A percentile compares a stretch with the other conserved stretches of the same genome.
phyloP scores from a whole-genome alignment of 2,888 invertebrate species.

The Agapostemon virescens region DNA sequence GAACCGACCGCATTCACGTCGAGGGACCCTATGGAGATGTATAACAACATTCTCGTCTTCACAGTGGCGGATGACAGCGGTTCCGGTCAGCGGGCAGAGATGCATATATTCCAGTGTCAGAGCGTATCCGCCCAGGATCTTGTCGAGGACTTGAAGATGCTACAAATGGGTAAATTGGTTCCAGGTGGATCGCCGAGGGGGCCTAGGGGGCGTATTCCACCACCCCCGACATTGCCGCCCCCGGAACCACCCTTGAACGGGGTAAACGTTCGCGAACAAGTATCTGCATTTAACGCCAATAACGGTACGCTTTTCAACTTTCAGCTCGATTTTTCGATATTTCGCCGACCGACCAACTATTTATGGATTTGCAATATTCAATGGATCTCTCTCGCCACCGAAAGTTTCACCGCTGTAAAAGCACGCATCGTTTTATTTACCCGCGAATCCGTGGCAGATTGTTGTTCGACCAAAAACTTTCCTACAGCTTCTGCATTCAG shows the following conservation, averaged over 20 bases:
- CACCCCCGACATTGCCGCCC: constrained; percentile 84
- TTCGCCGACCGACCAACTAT: neutral
- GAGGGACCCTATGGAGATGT: constrained; percentile 97
- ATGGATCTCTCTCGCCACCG: neutral
- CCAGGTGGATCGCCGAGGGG: constrained; percentile 76
- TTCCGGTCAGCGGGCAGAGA: constrained; percentile 89
- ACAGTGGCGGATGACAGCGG: constrained; percentile 90
- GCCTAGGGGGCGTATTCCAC: constrained; percentile 81
- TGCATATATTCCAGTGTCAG: constrained; percentile 98
- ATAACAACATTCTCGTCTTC: constrained; percentile 99
- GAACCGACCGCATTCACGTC: constrained; percentile 99
- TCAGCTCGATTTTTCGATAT: neutral
- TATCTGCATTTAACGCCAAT: constrained; percentile 81
- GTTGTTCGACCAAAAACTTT: neutral
- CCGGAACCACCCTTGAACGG: constrained; percentile 83
- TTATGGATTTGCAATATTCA: neutral
- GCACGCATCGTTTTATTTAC: neutral
- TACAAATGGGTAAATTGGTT: constrained; percentile 82
- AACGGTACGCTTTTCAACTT: constrained; percentile 69
- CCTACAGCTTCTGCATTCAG: neutral
- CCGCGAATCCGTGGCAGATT: too few species aligned
- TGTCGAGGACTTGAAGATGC: constrained; percentile 90
- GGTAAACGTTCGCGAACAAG: constrained; percentile 82
- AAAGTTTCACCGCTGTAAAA: neutral
- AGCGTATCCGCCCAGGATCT: constrained; percentile 91